Evolutionary conservation across 2,113 vertebrate species (phyloP).

Genomic region (Orycteropus afer): DNA sequence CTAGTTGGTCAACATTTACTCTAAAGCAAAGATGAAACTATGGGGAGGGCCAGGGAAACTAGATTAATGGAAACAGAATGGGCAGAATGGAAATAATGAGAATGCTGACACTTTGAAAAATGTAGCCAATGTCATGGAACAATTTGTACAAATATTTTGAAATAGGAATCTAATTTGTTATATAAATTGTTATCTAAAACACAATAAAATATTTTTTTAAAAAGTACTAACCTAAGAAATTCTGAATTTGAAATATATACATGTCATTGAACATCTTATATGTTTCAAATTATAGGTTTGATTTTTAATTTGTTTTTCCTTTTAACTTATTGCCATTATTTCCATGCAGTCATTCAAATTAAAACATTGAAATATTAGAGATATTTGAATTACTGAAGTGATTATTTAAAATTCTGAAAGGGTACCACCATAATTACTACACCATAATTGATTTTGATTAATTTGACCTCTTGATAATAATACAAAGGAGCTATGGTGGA

Average conservation of each 20-base stretch:
- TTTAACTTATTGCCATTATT: not conserved
- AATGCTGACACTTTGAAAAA: not conserved
- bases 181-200: not conserved
- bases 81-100: not conserved
- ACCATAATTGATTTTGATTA: slow-evolving; percentile 60
- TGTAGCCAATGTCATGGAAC: not conserved
- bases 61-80: not conserved
- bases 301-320: not conserved
- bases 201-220: not conserved
- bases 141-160: not conserved
- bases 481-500: slow-evolving; percentile 21
- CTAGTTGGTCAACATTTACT: not conserved
- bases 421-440: slow-evolving; percentile 14
- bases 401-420: slow-evolving; percentile 27
- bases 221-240: not conserved
- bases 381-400: slow-evolving; percentile 47
- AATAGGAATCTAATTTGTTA: not conserved
- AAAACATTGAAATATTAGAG: slow-evolving; percentile 17
- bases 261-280: not conserved
- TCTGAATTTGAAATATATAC: not conserved
- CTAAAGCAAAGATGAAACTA: not conserved
- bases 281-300: not conserved
- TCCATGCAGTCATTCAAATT: not conserved
- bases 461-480: slow-evolving; percentile 42
- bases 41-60: not conserved